Evolutionary conservation across 2,797 vertebrate species (phyloP).

Genomic region (Scleropages formosus): DNA sequence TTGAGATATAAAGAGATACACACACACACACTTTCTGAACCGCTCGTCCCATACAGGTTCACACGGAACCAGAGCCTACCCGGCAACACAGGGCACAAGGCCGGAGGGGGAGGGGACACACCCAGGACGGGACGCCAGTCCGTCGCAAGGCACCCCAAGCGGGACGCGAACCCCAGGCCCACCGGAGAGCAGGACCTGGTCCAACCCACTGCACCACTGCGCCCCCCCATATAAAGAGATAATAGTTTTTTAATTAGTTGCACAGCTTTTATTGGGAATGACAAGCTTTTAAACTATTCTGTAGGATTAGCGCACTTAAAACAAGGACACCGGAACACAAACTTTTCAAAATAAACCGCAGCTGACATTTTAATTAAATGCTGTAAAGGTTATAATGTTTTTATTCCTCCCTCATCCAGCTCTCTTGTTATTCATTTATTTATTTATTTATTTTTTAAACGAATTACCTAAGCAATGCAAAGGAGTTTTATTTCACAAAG

Average conservation of each 20-base stretch:
- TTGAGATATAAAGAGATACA: constrained; percentile 2
- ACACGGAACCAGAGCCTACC: no score
- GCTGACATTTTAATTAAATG: constrained; percentile 46
- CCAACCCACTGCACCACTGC: no score
- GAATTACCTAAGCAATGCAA: constrained; percentile 40
- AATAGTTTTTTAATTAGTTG: constrained; percentile 5
- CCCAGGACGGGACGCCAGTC: no score
- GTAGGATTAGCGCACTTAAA: constrained; percentile 6
- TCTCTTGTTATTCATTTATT: constrained; percentile 10
- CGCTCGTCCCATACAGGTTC: no score
- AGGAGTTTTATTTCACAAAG: constrained; percentile 39
- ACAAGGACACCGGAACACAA: background rate
- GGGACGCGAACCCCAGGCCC: no score
- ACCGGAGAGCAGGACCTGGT: no score
- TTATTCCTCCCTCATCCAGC: constrained; percentile 35
- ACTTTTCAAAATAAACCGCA: constrained; percentile 36
- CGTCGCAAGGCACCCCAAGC: no score
- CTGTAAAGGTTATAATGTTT: constrained; percentile 38
- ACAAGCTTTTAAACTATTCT: constrained; percentile 35
- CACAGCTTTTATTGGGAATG: constrained; percentile 7
- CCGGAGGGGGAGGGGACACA: no score
- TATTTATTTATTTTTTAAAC: constrained; percentile 19
- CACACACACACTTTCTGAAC: constrained; percentile 16
- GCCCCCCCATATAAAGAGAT: no score
- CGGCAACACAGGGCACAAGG: no score